Evolutionary conservation across 1,140 invertebrate species (phyloP), one percentile per base, ranked within the genome.

Genomic region (Helicoverpa armigera): DNA sequence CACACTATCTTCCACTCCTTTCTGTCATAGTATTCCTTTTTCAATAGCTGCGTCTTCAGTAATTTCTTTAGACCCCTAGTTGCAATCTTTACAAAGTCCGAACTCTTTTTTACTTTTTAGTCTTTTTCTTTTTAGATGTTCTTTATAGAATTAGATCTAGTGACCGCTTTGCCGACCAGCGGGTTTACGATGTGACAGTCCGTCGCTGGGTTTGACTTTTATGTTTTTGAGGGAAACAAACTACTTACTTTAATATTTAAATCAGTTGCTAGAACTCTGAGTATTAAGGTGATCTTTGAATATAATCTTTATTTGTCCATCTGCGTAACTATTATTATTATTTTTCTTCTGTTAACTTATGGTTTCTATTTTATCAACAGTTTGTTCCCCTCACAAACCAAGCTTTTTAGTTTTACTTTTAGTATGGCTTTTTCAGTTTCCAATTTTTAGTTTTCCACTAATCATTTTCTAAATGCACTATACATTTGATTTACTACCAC

Each of bases 141-240:
- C 75, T 85, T 18, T 53, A 77, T 80, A 73, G 76, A 69, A 81
- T 83, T 80, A 82, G 75, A 35, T 81, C 56, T 80, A 82, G 80
- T 78, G 80, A 81, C 85, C 83, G 89, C 89, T 90, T 89, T 83
- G 87, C 89, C 85, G 82, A 88, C 88, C 88, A 90, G 88, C 88
- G 82, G 83, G 81, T 54, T 73, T 53, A 82, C 83, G 80, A 74
- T 73, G 48, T 83, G 69, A 80, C 75, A 85, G 53, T 67, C 54
- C 73, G 79, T 86, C 76, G 87, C 87, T 89, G 87, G 84, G 79
- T 76, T 74, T 82, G 77, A 81, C 83, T 80, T 74, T 82, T 79
- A 82, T 60, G 54, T 83, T 86, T 67, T 50, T 72, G 83, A 83
- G 70, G 80, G 73, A 82, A 79, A 60, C 67, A 79, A 78, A 35